phyloP scores from a whole-genome alignment of 1,140 invertebrate genomes.

The Armadillidium nasatum region DNA sequence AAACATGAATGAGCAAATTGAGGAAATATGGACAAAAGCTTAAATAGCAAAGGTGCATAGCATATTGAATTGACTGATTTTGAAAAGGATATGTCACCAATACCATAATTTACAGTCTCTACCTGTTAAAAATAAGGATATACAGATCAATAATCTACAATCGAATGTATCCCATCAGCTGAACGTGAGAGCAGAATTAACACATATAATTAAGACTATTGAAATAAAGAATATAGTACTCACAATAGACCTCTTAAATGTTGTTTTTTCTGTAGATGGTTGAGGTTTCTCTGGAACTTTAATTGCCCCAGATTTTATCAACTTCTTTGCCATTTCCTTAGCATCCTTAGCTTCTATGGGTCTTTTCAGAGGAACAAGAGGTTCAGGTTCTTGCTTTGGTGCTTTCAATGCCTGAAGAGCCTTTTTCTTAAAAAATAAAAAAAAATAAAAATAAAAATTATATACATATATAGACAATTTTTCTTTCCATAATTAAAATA shows the following conservation, averaged over 20 bases:
- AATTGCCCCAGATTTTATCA: slow-evolving; percentile 90
- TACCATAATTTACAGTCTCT: too few species aligned
- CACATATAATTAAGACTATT: too few species aligned
- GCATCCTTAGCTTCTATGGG: slow-evolving; percentile 85
- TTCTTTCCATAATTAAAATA: background rate
- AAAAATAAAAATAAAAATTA: slow-evolving; percentile 28
- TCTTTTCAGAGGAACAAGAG: slow-evolving; percentile 63
- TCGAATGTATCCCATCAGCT: too few species aligned
- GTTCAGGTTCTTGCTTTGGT: slow-evolving; percentile 81
- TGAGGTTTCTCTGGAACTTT: slow-evolving; percentile 69
- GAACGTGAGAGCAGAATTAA: too few species aligned
- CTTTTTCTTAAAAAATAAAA: slow-evolving; percentile 67
- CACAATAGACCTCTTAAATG: slow-evolving; percentile 66
- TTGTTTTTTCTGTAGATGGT: slow-evolving; percentile 71
- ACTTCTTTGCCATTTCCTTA: slow-evolving; percentile 86
- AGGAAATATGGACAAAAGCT: too few species aligned
- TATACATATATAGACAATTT: background rate
- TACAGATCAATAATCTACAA: too few species aligned
- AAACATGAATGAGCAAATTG: too few species aligned
- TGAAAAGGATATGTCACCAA: too few species aligned
- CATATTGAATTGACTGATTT: too few species aligned
- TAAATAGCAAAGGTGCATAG: too few species aligned
- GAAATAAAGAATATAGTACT: background rate
- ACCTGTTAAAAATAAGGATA: too few species aligned
- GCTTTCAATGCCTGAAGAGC: slow-evolving; percentile 80